Evolutionary conservation across 2,797 vertebrate species (phyloP).

Genomic region (Poeciliopsis gracilis): DNA sequence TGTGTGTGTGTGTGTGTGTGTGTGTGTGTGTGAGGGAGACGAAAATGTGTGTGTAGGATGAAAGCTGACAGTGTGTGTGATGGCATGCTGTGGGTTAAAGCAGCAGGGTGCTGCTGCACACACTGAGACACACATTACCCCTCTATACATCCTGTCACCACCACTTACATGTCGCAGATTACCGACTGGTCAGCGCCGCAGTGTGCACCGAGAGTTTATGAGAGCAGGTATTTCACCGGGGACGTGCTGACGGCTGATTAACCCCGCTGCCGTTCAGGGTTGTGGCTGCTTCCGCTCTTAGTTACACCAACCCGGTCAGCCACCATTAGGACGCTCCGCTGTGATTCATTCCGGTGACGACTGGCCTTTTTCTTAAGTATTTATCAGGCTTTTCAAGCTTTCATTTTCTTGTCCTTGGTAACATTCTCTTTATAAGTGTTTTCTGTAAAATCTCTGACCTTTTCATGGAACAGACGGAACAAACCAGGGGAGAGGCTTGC

Average conservation of each 20-base stretch:
- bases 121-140: constrained; percentile 64
- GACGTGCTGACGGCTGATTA: neutral
- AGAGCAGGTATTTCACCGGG: constrained; percentile 3
- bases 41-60: constrained; percentile 52
- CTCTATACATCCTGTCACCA: constrained; percentile 50
- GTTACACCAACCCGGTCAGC: neutral
- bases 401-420: neutral
- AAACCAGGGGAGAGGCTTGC: neutral
- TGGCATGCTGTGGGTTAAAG: constrained; percentile 64
- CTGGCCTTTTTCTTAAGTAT: neutral
- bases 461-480: constrained; percentile 1
- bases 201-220: constrained; percentile 17
- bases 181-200: constrained; percentile 16
- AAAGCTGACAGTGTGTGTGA: constrained; percentile 62
- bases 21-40: constrained; percentile 9
- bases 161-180: constrained; percentile 29
- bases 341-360: neutral
- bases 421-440: neutral
- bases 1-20: no score
- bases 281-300: neutral
- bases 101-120: constrained; percentile 51
- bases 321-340: neutral
- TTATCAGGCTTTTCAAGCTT: neutral
- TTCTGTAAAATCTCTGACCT: constrained; percentile 7
- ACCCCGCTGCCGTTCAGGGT: neutral